Percentiles rank a stretch among this genome's conserved stretches.
Evolutionary conservation across 92 coral and sea anemone genomes (phyloP).

Genomic region (Epizoanthus rinbou): DNA sequence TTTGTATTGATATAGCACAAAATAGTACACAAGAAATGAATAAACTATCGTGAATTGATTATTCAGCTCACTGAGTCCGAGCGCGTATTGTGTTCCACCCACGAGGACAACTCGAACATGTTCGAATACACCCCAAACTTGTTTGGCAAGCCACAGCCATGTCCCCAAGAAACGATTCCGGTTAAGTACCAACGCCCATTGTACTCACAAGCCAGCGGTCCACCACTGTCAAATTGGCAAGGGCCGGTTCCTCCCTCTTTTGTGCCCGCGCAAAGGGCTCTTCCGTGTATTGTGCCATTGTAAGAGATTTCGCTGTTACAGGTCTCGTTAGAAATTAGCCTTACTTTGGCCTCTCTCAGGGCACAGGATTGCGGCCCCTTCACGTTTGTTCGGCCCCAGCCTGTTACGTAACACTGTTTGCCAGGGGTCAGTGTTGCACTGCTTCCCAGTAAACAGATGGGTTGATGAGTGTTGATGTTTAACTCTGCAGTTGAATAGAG

Average conservation of each 20-base stretch:
- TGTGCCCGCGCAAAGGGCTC: slow-evolving; percentile 88
- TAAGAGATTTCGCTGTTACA: slow-evolving; percentile 72
- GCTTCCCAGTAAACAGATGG: slow-evolving; percentile 65
- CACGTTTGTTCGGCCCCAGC: slow-evolving; percentile 75
- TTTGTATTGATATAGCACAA: no score
- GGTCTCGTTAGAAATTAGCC: slow-evolving; percentile 67
- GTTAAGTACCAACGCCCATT: slow-evolving; percentile 73
- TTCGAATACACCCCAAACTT: slow-evolving; percentile 87
- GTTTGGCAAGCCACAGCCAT: slow-evolving; percentile 73
- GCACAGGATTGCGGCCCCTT: slow-evolving; percentile 63
- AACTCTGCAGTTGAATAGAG: slow-evolving; percentile 33
- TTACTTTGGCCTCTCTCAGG: slow-evolving; percentile 73
- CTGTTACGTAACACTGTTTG: slow-evolving; percentile 71
- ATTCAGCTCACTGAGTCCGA: background rate
- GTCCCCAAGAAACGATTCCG: slow-evolving; percentile 87
- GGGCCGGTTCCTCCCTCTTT: slow-evolving; percentile 81
- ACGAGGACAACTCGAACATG: slow-evolving; percentile 72
- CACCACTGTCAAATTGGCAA: slow-evolving; percentile 94
- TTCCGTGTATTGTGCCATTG: slow-evolving; percentile 72
- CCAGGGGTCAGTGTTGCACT: slow-evolving; percentile 58
- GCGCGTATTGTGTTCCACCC: slow-evolving; percentile 58
- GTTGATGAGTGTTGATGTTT: slow-evolving; percentile 30
- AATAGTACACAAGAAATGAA: no score
- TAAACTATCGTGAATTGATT: no score
- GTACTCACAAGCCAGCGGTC: slow-evolving; percentile 81